Base-by-base conservation (phyloP, 1,140 invertebrate genomes). In the Rhagoletis pomonella region DNA sequence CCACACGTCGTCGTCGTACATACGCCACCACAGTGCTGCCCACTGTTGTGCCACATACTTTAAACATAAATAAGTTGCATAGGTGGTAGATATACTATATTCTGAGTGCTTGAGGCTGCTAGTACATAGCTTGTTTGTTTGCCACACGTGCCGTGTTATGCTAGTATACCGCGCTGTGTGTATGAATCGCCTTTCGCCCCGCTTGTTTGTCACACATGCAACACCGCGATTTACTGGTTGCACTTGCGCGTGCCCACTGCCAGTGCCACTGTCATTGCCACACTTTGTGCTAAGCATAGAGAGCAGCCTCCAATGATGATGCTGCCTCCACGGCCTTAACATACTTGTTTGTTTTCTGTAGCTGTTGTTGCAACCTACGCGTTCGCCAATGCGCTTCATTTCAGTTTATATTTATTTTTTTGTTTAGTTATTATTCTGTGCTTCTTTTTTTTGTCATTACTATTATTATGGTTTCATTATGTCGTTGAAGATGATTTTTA, bases 401-500 rank as follows among this genome's bases (percentile, higher is more conserved):
- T 73, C 4, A 67, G 6, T 50, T 29, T 55, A 10, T 81, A 29
- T 55, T 19, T 81, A 81, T 81, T 50, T 58, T 81, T 50, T 58
- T 81, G 17, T 81, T 55, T 81, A 81, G 44, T 81, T 81, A 29
- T n/a, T 73, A 73, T 81, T 50, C 50, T 73, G 64, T 47, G 42
- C 19, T 29, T n/a, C 42, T 12, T 58, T 58, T 12, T 50, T 81
- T 81, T 44, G 47, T 73, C 14, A 47, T 47, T 17, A 47, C 17
- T 73, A 81, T 81, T 81, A 81, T 81, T 81, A 55, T 42, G 73
- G n/a, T 81, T 81, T 81, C 73, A 81, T 81, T 81, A 58, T 81
- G 73, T 55, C 19, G 73, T 81, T 55, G 73, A 19, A 17, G 73
- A 73, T 73, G 44, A 73, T 73, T 81, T 55, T 55, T 81, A 42